These are phyloP conservation scores for Penaeus monodon DNA, from an alignment of 2,888 invertebrate genomes.

Conservation along the genomic window DNA sequence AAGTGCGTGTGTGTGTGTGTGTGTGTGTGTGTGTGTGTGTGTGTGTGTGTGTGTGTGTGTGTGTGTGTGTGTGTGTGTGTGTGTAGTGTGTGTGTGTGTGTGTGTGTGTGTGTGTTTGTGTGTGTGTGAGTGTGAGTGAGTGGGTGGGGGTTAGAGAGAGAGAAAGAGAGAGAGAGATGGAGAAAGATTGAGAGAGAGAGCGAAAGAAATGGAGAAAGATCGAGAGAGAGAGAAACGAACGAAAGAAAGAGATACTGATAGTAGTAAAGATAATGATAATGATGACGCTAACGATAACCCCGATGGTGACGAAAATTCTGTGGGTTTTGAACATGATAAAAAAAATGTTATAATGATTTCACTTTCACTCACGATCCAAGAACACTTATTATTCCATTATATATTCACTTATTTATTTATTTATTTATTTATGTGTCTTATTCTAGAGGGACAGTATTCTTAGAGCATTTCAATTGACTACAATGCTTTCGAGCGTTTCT, in stretches of 20 bases:
- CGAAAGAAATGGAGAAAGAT: background rate
- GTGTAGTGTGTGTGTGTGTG: background rate
- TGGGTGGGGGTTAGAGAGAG: background rate
- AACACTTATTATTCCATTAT: too few relatives aligned
- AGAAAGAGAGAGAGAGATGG: background rate
- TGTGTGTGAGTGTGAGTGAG: background rate
- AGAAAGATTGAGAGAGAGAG: background rate
- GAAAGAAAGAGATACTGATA: background rate
- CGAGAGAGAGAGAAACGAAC: background rate
- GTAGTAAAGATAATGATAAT: too few relatives aligned
- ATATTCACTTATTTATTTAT: too few relatives aligned
- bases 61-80: background rate
- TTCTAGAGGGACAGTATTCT: too few relatives aligned
- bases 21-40: conserved; percentile 6
- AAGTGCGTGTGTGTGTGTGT: conserved; percentile 1
- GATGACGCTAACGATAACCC: too few relatives aligned
- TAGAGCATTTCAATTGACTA: too few relatives aligned
- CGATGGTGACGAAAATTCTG: too few relatives aligned
- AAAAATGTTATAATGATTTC: too few relatives aligned
- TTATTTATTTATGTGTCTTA: too few relatives aligned
- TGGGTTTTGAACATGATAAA: too few relatives aligned
- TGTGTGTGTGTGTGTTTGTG: background rate
- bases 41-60: background rate
- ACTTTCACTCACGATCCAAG: too few relatives aligned
- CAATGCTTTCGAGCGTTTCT: too few relatives aligned